phyloP scores from a whole-genome alignment of 1,140 invertebrate species.

The Euschistus heros region DNA sequence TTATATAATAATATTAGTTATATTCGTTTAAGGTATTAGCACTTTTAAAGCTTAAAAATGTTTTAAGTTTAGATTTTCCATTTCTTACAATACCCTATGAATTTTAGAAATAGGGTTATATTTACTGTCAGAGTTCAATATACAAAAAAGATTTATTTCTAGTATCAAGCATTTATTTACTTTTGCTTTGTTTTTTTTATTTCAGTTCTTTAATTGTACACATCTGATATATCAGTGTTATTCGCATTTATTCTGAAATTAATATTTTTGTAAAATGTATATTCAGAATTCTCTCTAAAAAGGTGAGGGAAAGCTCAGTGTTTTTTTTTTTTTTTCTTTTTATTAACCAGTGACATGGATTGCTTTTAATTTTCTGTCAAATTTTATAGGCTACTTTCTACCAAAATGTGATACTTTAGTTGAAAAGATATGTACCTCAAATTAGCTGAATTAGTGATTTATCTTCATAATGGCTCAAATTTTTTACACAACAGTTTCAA shows the following conservation, averaged over 20 bases:
- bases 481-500: slow-evolving; percentile 23
- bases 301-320: not conserved
- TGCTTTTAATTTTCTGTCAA: not conserved
- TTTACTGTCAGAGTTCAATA: not conserved
- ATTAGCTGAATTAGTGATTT: slow-evolving; percentile 14
- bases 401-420: slow-evolving; percentile 1
- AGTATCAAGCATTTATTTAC: not conserved
- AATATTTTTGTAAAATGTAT: slow-evolving; percentile 13
- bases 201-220: not conserved
- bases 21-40: not conserved
- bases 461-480: slow-evolving; percentile 25
- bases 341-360: not conserved
- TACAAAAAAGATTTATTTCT: not conserved
- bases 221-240: slow-evolving; percentile 2
- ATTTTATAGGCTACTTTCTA: slow-evolving; percentile 1
- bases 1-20: not conserved
- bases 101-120: not conserved
- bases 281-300: not conserved
- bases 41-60: not conserved
- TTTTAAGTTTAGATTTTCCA: not conserved
- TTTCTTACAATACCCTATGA: not conserved
- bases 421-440: slow-evolving; percentile 11
- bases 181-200: not conserved
- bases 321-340: not conserved
- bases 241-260: not conserved